phyloP scores from a whole-genome alignment of 2,113 vertebrate genomes.

The Phylloscopus trochiloides region DNA sequence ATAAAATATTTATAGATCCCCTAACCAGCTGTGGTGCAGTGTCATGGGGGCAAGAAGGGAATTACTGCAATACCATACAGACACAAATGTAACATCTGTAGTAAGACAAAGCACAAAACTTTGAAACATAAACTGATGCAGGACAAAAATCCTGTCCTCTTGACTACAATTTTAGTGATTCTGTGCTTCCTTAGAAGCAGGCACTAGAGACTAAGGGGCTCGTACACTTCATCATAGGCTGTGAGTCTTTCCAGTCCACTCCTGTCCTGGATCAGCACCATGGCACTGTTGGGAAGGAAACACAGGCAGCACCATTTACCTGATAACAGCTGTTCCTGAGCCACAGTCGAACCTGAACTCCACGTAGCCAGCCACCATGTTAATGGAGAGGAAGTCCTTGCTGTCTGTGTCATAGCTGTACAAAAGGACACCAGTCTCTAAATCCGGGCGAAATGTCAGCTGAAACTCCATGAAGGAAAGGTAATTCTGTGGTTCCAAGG shows the following conservation, averaged over 20 bases:
- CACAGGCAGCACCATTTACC: conserved; percentile 64
- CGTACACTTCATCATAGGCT: background rate
- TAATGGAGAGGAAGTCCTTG: conserved; percentile 90
- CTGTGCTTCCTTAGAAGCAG: background rate
- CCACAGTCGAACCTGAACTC: conserved; percentile 97
- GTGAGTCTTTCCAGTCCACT: background rate
- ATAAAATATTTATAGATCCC: background rate
- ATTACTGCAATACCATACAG: background rate
- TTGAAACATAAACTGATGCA: background rate
- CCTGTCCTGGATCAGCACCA: background rate
- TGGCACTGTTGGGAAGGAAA: background rate
- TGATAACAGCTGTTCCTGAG: conserved; percentile 87
- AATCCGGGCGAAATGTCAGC: conserved; percentile 83
- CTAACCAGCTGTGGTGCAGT: background rate
- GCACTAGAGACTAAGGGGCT: background rate
- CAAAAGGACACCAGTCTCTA: conserved; percentile 82
- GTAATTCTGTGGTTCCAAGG: conserved; percentile 85
- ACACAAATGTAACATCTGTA: background rate
- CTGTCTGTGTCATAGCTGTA: conserved; percentile 90
- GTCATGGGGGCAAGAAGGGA: background rate
- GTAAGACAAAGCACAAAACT: background rate
- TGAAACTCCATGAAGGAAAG: conserved; percentile 96
- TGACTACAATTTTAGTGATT: background rate
- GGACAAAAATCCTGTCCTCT: background rate
- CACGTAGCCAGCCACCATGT: conserved; percentile 80